These are phyloP conservation scores for Gonocerus acuteangulatus DNA, from an alignment of 2,888 invertebrate species.

Conservation along the genomic window DNA sequence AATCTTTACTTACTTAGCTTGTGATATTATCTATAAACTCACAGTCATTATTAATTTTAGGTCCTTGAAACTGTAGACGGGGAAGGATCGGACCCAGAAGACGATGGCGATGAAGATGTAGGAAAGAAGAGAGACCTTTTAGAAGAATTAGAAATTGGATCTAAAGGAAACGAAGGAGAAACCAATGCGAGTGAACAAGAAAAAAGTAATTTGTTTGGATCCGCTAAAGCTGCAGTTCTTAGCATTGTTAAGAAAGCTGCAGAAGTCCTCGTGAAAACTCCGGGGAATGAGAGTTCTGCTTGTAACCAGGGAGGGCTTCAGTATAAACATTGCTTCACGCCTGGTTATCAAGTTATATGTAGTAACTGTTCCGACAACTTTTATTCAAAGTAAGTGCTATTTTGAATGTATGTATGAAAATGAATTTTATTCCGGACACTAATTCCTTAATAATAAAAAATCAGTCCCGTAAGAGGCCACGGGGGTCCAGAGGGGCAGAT, in stretches of 20 bases:
- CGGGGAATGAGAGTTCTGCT: slow-evolving; percentile 39
- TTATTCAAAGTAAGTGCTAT: slow-evolving; percentile 47
- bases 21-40: too few relatives aligned
- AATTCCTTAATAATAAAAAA: too few relatives aligned
- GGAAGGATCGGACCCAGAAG: slow-evolving; percentile 11
- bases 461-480: too few relatives aligned
- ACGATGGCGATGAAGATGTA: slow-evolving; percentile 28
- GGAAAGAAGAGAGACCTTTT: slow-evolving; percentile 15
- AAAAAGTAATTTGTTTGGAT: slow-evolving; percentile 62
- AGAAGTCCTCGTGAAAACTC: slow-evolving; percentile 63
- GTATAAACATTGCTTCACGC: slow-evolving; percentile 55
- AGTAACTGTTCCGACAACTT: slow-evolving; percentile 63
- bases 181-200: slow-evolving; percentile 48
- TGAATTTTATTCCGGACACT: too few relatives aligned
- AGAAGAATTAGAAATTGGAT: slow-evolving; percentile 7
- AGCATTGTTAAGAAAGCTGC: slow-evolving; percentile 89
- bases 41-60: slow-evolving; percentile 25
- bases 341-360: slow-evolving; percentile 66
- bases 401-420: background rate
- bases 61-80: slow-evolving; percentile 38
- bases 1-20: background rate
- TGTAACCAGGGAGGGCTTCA: slow-evolving; percentile 22
- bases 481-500: too few relatives aligned
- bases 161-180: slow-evolving; percentile 48
- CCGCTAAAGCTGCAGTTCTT: slow-evolving; percentile 83